Conservation (phyloP, 1,140 invertebrate species). For the Oscheius sp. region DNA sequence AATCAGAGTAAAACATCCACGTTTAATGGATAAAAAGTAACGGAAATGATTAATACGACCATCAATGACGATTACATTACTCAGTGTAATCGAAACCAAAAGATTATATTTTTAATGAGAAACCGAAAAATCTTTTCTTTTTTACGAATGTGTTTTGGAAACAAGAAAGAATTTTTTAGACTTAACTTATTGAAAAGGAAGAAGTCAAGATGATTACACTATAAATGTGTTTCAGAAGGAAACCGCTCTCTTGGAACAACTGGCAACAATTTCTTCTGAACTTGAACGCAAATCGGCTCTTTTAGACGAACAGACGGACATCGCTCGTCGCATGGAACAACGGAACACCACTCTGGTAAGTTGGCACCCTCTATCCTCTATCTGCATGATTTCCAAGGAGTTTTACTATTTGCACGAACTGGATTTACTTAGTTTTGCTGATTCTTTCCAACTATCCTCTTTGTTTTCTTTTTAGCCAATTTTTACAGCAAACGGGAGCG, state of each 20-base stretch:
- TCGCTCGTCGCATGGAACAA: conserved; percentile 10
- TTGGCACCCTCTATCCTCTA: neutral
- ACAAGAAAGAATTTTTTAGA: too few species aligned
- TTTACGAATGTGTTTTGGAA: too few species aligned
- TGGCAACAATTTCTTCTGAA: neutral
- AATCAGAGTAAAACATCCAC: neutral
- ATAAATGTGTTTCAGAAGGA: too few species aligned
- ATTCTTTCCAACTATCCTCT: conserved; percentile 6
- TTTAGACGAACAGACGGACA: conserved; percentile 22
- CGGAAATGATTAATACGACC: too few species aligned
- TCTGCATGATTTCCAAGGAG: neutral
- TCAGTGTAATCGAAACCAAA: too few species aligned
- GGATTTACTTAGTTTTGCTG: neutral
- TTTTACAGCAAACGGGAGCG: conserved; percentile 15
- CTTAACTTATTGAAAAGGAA: too few species aligned
- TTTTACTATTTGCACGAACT: conserved; percentile 14
- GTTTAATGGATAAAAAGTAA: too few species aligned
- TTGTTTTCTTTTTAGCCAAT: neutral
- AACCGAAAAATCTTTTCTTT: too few species aligned
- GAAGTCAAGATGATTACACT: too few species aligned
- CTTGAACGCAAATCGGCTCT: conserved; percentile 18
- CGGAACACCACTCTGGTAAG: conserved; percentile 13
- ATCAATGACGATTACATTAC: too few species aligned
- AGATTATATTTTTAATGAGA: too few species aligned
- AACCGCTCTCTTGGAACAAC: conserved; percentile 8